Base-by-base conservation (phyloP, 2,113 vertebrate species). In the Pelvicachromis taeniatus region DNA sequence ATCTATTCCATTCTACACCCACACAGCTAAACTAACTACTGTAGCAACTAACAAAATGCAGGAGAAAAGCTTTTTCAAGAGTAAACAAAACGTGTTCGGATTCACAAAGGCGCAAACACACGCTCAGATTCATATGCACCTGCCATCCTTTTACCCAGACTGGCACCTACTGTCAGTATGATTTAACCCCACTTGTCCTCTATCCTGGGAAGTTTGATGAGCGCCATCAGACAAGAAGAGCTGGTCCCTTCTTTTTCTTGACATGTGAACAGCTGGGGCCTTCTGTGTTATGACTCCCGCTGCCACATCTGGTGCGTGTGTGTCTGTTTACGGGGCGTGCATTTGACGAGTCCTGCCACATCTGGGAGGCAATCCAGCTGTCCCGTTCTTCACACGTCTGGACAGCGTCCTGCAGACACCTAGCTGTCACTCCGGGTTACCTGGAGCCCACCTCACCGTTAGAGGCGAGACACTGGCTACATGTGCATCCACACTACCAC, bases 351-450 rank as follows among this genome's bases (percentile, higher is more conserved):
- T 80, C 56, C 50, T 70, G 87, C 89, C 93, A 91, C 93, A 94
- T 94, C 93, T 93, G 91, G 92, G 82, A 82, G 83, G 87, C 80
- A 21, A 86, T 81, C 63, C 86, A 91, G 93, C 87, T 91, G 93
- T 91, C 85, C 33, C 53, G 9, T 73, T 77, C 90, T 80, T 90
- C 88, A 84, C 83, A 54, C 45, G 85, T 87, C 90, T 91, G 88
- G 83, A 80, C 85, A 58, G 85, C 81, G 45, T 91, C 88, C 88
- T 85, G 89, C 87, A 87, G 84, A 94, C 85, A 85, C 85, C 85
- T 59, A 45, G 86, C 93, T 95, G 94, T 95, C 94, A 93, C 87
- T 89, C 81, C 14, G 17, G 89, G 81, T 94, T 94, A 94, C 94
- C 93, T 92, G 91, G 58, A 78, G 93, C 84, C 78, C 93, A 89